Percentiles rank a stretch among this genome's conserved stretches.
These are phyloP conservation scores for Micrasema minimum DNA, from an alignment of 1,140 invertebrate species.

Conservation along the genomic window DNA sequence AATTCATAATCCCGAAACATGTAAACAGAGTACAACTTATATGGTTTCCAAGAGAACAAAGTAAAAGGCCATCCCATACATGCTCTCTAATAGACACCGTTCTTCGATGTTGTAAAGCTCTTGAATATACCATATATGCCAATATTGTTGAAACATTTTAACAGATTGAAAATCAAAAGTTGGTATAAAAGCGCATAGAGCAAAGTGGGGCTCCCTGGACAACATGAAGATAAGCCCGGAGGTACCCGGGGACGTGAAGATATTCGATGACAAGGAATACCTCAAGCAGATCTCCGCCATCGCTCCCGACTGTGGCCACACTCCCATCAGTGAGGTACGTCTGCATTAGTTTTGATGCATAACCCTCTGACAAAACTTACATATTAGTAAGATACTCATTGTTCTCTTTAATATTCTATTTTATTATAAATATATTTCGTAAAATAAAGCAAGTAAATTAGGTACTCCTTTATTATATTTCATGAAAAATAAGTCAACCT, in stretches of 20 bases:
- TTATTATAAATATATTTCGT: background rate
- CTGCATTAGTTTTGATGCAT: too few relatives aligned
- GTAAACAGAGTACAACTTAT: background rate
- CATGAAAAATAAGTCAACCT: too few relatives aligned
- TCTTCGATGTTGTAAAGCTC: constrained; percentile 8
- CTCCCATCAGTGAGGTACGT: constrained; percentile 76
- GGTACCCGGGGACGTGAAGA: constrained; percentile 94
- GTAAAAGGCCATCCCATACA: constrained; percentile 11
- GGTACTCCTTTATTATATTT: too few relatives aligned
- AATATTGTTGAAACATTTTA: constrained; percentile 53
- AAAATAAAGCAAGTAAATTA: too few relatives aligned
- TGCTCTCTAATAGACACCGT: constrained; percentile 6
- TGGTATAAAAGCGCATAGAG: constrained; percentile 89
- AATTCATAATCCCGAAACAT: constrained; percentile 13
- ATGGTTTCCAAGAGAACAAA: background rate
- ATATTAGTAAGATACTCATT: too few relatives aligned
- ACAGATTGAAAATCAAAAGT: constrained; percentile 89
- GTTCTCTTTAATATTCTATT: background rate
- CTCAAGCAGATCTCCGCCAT: constrained; percentile 81
- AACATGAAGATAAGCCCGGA: constrained; percentile 94
- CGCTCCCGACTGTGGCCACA: constrained; percentile 70
- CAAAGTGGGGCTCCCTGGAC: constrained; percentile 89
- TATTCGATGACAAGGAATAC: constrained; percentile 95
- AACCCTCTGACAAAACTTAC: background rate
- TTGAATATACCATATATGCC: constrained; percentile 6